Evolutionary conservation across 2,888 invertebrate genomes (phyloP), one percentile per base, ranked within the genome.

Genomic region (Pristionchus exspectatus): DNA sequence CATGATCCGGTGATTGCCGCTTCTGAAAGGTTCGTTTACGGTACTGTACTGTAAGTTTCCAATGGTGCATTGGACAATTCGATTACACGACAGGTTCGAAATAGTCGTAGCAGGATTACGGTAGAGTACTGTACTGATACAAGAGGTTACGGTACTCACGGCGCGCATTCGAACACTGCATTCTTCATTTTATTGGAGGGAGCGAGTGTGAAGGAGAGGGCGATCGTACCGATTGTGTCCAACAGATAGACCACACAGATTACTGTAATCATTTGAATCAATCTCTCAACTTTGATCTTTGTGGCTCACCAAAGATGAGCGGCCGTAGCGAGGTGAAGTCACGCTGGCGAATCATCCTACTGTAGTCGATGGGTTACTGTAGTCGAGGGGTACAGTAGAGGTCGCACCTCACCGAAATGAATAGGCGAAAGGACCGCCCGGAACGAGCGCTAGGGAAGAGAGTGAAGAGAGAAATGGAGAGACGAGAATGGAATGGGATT

Each of bases 241-340:
- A 44, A 24, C 24, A 44, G 38, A 27, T 77, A 77, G 77, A 77
- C 5, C 18, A 77, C 44, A 24, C 77, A 77, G 77, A 77, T 77
- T 16, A 77, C 77, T 77, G 77, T 5, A 77, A 50, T 3, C 0
- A 50, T 50, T 50, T 50, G 44, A 10, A 44, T n/a, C 21, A 30
- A 74, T 74, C 77, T 38, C 10, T 77, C 21, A 44, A 44, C 44
- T 77, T 77, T 77, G 77, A 44, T 77, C 24, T 44, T 77, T 77
- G 44, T 9, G 10, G 21, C 44, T 44, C 27, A 77, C 77, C 24
- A 44, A 77, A 77, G 44, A 77, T 77, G 30, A 77, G 77, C 38
- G 77, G 77, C 24, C 77, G 77, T 24, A 77, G 77, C 21, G 77
- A 77, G 24, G 77, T 44, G 77, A 77, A 77, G 77, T 77, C 44